These are phyloP conservation scores for Cydia pomonella DNA, from an alignment of 1,140 invertebrate genomes.

Conservation along the genomic window DNA sequence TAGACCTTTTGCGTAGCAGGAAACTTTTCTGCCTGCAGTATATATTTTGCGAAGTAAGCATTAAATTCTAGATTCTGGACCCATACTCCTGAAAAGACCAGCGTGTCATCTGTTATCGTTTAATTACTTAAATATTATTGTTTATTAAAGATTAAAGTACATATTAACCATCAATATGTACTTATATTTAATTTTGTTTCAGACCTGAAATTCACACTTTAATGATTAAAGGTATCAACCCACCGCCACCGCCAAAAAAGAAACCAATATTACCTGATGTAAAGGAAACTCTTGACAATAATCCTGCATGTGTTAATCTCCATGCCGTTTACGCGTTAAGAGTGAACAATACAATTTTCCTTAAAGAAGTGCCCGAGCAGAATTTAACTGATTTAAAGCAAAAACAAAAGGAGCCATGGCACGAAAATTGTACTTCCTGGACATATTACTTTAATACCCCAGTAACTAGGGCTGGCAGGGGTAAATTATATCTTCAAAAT, in stretches of 20 bases:
- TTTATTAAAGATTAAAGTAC: no score
- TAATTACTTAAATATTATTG: no score
- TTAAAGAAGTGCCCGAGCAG: slow-evolving; percentile 53
- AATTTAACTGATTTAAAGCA: slow-evolving; percentile 43
- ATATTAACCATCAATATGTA: no score
- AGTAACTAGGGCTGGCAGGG: slow-evolving; percentile 55
- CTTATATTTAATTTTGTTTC: slow-evolving; percentile 40
- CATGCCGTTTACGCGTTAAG: slow-evolving; percentile 53
- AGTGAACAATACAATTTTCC: slow-evolving; percentile 66
- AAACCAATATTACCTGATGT: slow-evolving; percentile 50
- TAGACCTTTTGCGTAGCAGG: no score
- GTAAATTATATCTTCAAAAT: slow-evolving; percentile 65
- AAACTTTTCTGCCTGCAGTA: no score
- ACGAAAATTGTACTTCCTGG: slow-evolving; percentile 60
- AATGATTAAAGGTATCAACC: slow-evolving; percentile 59
- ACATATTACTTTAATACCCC: slow-evolving; percentile 72
- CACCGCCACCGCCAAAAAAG: slow-evolving; percentile 50
- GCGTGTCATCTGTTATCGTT: no score
- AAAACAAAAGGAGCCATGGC: slow-evolving; percentile 56
- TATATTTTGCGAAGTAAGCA: no score
- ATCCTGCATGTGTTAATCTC: slow-evolving; percentile 22
- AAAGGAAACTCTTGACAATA: slow-evolving; percentile 31
- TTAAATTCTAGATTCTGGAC: no score
- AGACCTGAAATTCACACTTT: slow-evolving; percentile 59
- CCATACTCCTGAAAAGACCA: not conserved